A percentile compares a stretch with the other conserved stretches of the same genome.
These are phyloP conservation scores for Panagrolaimus sp. DNA, from an alignment of 1,140 invertebrate genomes.

Conservation along the genomic window DNA sequence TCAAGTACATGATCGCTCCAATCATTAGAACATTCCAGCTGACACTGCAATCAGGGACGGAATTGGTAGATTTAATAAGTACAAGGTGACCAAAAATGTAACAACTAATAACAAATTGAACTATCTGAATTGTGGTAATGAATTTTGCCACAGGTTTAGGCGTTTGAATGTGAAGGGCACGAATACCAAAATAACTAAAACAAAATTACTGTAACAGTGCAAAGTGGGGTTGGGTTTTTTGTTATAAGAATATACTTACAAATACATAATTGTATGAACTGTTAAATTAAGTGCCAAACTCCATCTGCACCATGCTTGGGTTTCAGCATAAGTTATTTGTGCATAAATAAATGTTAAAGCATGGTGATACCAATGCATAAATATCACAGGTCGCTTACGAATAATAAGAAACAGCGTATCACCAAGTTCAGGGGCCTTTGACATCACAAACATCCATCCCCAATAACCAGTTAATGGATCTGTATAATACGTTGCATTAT, in stretches of 20 bases:
- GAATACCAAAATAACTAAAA: slow-evolving; percentile 51
- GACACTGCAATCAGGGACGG: slow-evolving; percentile 47
- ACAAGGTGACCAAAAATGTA: slow-evolving; percentile 52
- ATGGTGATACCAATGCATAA: slow-evolving; percentile 66
- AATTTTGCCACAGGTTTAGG: slow-evolving; percentile 53
- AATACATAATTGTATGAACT: slow-evolving; percentile 60
- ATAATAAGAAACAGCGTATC: slow-evolving; percentile 63
- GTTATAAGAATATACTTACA: too few species aligned
- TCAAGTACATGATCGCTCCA: slow-evolving; percentile 53
- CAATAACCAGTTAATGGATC: slow-evolving; percentile 60
- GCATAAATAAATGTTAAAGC: slow-evolving; percentile 63
- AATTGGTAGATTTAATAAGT: slow-evolving; percentile 45
- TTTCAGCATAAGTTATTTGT: slow-evolving; percentile 62
- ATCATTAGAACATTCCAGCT: slow-evolving; percentile 54
- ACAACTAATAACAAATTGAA: slow-evolving; percentile 52
- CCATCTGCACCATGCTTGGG: slow-evolving; percentile 61
- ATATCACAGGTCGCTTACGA: slow-evolving; percentile 63
- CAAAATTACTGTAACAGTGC: not conserved
- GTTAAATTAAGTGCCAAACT: slow-evolving; percentile 63
- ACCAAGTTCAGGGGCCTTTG: slow-evolving; percentile 64
- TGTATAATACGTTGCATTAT: slow-evolving; percentile 52
- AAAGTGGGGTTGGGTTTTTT: too few species aligned
- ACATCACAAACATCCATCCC: slow-evolving; percentile 63
- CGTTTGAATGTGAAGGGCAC: slow-evolving; percentile 47
- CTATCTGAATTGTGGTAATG: slow-evolving; percentile 56